Conservation (phyloP, 2,888 invertebrate genomes). For the Leptodirus hochenwartii region DNA sequence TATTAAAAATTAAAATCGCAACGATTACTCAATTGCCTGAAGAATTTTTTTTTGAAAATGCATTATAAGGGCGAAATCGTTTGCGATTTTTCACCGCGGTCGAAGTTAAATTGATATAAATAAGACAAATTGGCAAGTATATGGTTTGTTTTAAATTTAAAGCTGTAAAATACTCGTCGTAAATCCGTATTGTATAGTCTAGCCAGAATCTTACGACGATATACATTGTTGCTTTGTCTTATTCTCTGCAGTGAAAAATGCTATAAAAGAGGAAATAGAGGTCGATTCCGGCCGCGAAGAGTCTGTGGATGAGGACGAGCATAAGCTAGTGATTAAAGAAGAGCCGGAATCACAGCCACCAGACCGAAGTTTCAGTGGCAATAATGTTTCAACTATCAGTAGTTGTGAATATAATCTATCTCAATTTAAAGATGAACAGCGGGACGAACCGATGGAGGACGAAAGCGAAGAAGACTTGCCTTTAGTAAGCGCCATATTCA, state of each 20-base stretch:
- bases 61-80: no score
- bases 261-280: slow-evolving; percentile 14
- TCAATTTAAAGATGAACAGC: slow-evolving; percentile 37
- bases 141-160: no score
- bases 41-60: no score
- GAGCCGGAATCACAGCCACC: slow-evolving; percentile 20
- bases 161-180: no score
- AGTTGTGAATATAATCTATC: slow-evolving; percentile 56
- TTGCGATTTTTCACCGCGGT: no score
- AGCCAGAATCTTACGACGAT: no score
- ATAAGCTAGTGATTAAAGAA: slow-evolving; percentile 27
- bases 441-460: slow-evolving; percentile 19
- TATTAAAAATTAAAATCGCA: no score
- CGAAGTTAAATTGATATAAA: no score
- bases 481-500: slow-evolving; percentile 43
- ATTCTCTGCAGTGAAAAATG: neutral
- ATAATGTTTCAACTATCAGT: slow-evolving; percentile 38
- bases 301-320: slow-evolving; percentile 24
- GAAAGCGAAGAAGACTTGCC: slow-evolving; percentile 46
- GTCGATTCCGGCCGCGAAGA: slow-evolving; percentile 17
- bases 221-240: no score
- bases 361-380: slow-evolving; percentile 19
- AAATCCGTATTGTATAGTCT: no score
- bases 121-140: no score
- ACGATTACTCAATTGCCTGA: no score